A percentile compares a stretch with the other conserved stretches of the same genome.
Evolutionary conservation across 37 sponge, comb jelly and placozoan species (phyloP).

Genomic region (Agelas oroides): DNA sequence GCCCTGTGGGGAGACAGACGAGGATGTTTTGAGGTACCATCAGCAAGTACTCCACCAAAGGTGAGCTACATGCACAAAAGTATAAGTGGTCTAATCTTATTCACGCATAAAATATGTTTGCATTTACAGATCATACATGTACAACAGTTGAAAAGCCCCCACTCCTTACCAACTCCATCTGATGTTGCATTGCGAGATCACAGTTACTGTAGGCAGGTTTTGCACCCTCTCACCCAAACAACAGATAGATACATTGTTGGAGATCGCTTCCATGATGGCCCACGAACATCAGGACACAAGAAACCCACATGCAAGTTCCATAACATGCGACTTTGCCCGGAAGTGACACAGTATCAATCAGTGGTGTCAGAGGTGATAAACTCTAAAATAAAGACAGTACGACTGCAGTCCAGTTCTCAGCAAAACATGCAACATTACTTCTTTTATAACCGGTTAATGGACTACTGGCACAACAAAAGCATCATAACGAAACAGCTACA

Average conservation of each 20-base stretch:
- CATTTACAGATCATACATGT: slow-evolving; percentile 11
- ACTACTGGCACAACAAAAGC: slow-evolving; percentile 16
- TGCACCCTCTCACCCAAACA: slow-evolving; percentile 6
- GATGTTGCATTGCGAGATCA: neutral
- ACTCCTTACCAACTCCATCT: neutral
- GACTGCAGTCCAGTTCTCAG: slow-evolving; percentile 17
- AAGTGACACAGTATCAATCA: slow-evolving; percentile 12
- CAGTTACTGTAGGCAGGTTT: neutral
- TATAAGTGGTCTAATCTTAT: neutral
- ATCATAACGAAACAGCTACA: neutral
- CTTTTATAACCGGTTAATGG: slow-evolving; percentile 14
- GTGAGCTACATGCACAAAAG: neutral
- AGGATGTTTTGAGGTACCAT: slow-evolving; percentile 19
- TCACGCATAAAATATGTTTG: neutral
- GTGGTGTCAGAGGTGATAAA: slow-evolving; percentile 26
- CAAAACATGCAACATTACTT: slow-evolving; percentile 20
- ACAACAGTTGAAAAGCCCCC: neutral
- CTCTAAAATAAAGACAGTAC: slow-evolving; percentile 14
- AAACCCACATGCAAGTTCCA: slow-evolving; percentile 13
- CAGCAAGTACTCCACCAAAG: neutral
- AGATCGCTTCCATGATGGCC: slow-evolving; percentile 13
- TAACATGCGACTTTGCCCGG: slow-evolving; percentile 6
- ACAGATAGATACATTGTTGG: slow-evolving; percentile 23
- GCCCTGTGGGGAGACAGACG: slow-evolving; percentile 24
- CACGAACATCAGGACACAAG: slow-evolving; percentile 10